Base-by-base conservation (phyloP, 2,797 vertebrate genomes). In the Urosaurus nigricauda region DNA sequence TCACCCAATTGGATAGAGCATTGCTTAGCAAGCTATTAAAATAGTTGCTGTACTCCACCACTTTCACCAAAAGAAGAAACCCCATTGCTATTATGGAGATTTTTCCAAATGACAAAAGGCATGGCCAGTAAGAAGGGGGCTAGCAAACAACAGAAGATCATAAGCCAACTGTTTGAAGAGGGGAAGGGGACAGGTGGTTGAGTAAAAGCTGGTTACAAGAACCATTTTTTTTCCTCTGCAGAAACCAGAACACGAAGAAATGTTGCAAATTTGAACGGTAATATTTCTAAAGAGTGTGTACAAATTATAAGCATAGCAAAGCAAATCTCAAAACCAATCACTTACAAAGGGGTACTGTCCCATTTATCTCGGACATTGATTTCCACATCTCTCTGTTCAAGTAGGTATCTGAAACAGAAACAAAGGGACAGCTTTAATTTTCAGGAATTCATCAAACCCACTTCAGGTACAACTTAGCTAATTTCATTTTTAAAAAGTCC, bases 291-390 rank as follows among this genome's bases (percentile, higher is more conserved):
- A 86, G 70, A 11, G 17, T 24, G 5, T 37, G n/a, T 14, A 32
- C 1, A 56, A 29, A 2, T 79, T 56, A 37, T 24, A 40, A 14
- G 68, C 53, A 7, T 43, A 68, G 65, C 65, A 16, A 84, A 9
- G 8, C 17, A 26, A 51, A 29, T 0, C 82, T 63, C 37, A 11
- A 83, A 74, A 65, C 63, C 73, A 88, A 79, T 58, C 88, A 98
- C 99, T 98, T 97, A 99, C 98, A 99, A 93, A 6, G 98, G 99
- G 65, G 98, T 99, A 94, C 98, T 99, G 97, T 99, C 98, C 98
- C 99, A 99, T 92, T 98, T 98, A 95, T 99, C 99, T 94, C 98
- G 98, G 86, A 99, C 98, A 94, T 99, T 99, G 93, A 99, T 97
- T 94, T 99, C 98, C 96, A 98, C 98, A 80, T 99, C 99, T 93